A percentile compares a stretch with the other conserved stretches of the same genome.
Conservation (phyloP, 37 sponge, comb jelly and placozoan species). For the Theonella swinhoei region DNA sequence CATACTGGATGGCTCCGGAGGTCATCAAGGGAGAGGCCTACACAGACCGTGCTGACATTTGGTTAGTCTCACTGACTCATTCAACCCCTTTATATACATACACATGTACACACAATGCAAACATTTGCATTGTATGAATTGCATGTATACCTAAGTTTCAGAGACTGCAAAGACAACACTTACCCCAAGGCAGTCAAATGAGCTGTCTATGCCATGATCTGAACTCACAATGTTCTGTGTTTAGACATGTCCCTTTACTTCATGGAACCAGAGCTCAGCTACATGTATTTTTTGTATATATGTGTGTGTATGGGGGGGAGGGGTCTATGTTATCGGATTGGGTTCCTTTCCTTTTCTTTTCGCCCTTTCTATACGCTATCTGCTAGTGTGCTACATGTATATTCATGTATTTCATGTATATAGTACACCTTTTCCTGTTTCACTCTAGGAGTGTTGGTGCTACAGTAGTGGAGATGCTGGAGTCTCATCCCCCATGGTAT, state of each 20-base stretch:
- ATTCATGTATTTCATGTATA: background rate
- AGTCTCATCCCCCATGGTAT: conserved; percentile 89
- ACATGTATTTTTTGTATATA: no score
- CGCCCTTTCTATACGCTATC: no score
- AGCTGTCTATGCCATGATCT: no score
- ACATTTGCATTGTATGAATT: background rate
- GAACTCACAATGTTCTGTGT: no score
- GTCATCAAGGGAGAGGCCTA: conserved; percentile 85
- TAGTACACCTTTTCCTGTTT: background rate
- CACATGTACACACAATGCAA: background rate
- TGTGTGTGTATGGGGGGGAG: no score
- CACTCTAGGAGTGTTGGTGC: conserved; percentile 42
- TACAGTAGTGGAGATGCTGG: conserved; percentile 95
- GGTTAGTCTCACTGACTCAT: conserved; percentile 58
- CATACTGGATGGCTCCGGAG: conserved; percentile 99
- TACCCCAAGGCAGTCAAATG: no score
- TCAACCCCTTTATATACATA: background rate
- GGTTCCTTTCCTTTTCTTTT: no score
- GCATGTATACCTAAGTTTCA: no score
- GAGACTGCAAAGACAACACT: no score
- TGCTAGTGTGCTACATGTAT: background rate
- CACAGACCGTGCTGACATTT: conserved; percentile 77
- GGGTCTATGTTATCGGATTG: no score
- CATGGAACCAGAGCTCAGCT: no score
- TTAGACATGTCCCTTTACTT: no score